A percentile compares a stretch with the other conserved stretches of the same genome.
phyloP scores from a whole-genome alignment of 2,888 invertebrate species.

The Celastrina argiolus region DNA sequence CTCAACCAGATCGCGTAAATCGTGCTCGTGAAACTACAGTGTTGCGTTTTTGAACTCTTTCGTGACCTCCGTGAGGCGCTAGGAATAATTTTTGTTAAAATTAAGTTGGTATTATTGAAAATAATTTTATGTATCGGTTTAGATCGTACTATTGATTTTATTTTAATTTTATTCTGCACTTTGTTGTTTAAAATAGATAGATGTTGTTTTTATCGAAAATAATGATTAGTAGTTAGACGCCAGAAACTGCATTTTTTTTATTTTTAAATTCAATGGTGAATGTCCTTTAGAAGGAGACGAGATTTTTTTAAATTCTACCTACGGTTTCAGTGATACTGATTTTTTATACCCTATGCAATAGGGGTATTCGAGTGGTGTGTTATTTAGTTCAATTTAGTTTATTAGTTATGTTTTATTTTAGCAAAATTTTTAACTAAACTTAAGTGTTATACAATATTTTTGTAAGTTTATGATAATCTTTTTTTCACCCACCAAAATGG shows the following conservation, averaged over 20 bases:
- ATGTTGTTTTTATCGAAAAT: slow-evolving; percentile 67
- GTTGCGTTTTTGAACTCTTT: slow-evolving; percentile 43
- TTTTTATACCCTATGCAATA: slow-evolving; percentile 63
- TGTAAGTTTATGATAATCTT: slow-evolving; percentile 69
- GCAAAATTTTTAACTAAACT: slow-evolving; percentile 75
- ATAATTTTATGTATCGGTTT: slow-evolving; percentile 75
- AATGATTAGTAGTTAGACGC: slow-evolving; percentile 62
- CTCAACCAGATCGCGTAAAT: slow-evolving; percentile 78
- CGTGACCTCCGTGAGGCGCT: slow-evolving; percentile 47
- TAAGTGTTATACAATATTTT: slow-evolving; percentile 77
- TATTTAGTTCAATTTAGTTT: slow-evolving; percentile 79
- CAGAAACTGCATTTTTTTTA: slow-evolving; percentile 72
- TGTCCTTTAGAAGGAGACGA: slow-evolving; percentile 58
- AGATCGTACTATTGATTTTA: slow-evolving; percentile 74
- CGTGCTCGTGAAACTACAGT: slow-evolving; percentile 37
- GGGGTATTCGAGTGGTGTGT: slow-evolving; percentile 66
- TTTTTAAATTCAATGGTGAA: slow-evolving; percentile 51
- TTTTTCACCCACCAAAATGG: slow-evolving; percentile 74
- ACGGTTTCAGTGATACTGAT: slow-evolving; percentile 69
- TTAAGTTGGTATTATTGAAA: slow-evolving; percentile 77
- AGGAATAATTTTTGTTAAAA: slow-evolving; percentile 73
- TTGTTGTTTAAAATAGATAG: slow-evolving; percentile 61
- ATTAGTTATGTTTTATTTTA: slow-evolving; percentile 79
- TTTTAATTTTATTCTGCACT: slow-evolving; percentile 75
- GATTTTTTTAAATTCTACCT: slow-evolving; percentile 63